Evolutionary conservation across 2,113 vertebrate genomes (phyloP), one percentile per base, ranked within the genome.

Genomic region (Harpagus bidentatus): DNA sequence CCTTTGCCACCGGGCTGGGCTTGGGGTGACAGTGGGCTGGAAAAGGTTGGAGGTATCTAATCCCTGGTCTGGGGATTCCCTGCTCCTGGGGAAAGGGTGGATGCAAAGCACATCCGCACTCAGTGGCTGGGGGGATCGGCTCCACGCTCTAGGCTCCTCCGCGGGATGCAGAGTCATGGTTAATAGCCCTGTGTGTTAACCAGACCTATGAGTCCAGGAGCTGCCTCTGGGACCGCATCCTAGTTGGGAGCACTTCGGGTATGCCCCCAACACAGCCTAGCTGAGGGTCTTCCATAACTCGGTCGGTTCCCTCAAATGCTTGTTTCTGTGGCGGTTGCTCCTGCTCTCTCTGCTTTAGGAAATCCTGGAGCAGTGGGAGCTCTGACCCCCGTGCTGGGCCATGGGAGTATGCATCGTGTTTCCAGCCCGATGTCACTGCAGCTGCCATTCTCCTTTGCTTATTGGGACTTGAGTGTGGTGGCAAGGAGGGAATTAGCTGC

Each of bases 251-350:
- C 4, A 2, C 58, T 52, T 38, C 18, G 36, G n/a, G 50, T n/a
- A 9, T 0, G 0, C 65, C n/a, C 28, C 17, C 17, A n/a, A 3
- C 0, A 1, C 50, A 52, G 79, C 34, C 22, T 12, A 36, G 36
- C 13, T 25, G 17, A 40, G 25, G 63, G 52, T 66, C 38, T 45
- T 72, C 50, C 15, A 9, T 11, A 40, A 31, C 36, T 66, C 0
- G 0, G 65, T 79, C 1, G 0, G 3, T 50, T 79, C 40, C 11
- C 40, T 65, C 38, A 43, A 42, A 31, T 2, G 1, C 40, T 56
- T 53, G 1, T 56, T 84, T 55, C 45, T 67, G 40, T 23, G 28
- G n/a, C 3, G 3, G 36, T 36, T 65, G 45, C 23, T 80, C 14
- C 45, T 52, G 53, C 63, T 59, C 25, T 47, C 43, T 62, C 36